phyloP scores from a whole-genome alignment of 2,888 invertebrate genomes.

The Anoplius nigerrimus region DNA sequence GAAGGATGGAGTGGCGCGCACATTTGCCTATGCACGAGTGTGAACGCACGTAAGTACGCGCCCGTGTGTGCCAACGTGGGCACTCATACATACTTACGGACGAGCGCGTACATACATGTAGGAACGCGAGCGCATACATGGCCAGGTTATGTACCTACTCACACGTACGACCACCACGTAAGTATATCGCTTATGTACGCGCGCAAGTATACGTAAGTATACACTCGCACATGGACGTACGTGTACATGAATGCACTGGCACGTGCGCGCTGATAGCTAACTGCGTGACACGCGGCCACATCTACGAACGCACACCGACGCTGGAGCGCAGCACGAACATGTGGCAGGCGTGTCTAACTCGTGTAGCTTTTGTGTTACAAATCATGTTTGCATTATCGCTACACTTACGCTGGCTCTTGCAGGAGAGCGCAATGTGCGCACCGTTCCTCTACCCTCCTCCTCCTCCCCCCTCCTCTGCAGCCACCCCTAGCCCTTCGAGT shows the following conservation, averaged over 20 bases:
- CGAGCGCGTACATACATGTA: too few species aligned
- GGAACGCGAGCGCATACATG: too few species aligned
- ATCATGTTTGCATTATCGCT: conserved; percentile 73
- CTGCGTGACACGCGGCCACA: conserved; percentile 49
- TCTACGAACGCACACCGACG: neutral
- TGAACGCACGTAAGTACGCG: neutral
- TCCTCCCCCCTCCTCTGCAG: neutral
- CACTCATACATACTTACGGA: too few species aligned
- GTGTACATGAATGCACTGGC: conserved; percentile 2
- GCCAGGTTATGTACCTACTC: too few species aligned
- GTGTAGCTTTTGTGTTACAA: conserved; percentile 73
- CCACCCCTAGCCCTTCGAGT: too few species aligned
- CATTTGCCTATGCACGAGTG: conserved; percentile 19
- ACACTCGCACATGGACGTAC: neutral
- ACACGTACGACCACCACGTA: too few species aligned
- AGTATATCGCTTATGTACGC: too few species aligned
- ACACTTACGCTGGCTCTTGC: conserved; percentile 52
- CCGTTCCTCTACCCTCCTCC: conserved; percentile 37
- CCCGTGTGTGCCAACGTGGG: too few species aligned
- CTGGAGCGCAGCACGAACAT: conserved; percentile 62
- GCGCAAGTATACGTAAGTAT: neutral
- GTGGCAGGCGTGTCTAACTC: conserved; percentile 70
- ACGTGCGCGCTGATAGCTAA: conserved; percentile 43
- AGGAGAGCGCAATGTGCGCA: conserved; percentile 42
- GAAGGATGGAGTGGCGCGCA: conserved; percentile 39